phyloP scores from a whole-genome alignment of 2,888 invertebrate species.

The Toxonevra muliebris region DNA sequence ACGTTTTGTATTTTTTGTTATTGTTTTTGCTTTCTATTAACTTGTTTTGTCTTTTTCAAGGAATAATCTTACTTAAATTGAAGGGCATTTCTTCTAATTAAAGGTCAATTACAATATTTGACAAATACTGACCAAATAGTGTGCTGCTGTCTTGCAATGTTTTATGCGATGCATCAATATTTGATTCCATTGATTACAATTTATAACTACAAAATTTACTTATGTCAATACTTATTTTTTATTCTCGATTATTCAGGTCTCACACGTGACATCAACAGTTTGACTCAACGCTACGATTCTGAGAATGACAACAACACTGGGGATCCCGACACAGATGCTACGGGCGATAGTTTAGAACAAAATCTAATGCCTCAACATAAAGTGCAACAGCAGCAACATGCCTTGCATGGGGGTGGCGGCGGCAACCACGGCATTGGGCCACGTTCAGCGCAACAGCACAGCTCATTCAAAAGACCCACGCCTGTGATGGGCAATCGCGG shows the following conservation, averaged over 20 bases:
- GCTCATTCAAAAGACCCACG: constrained; percentile 69
- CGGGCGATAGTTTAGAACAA: constrained; percentile 67
- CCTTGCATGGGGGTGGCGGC: constrained; percentile 60
- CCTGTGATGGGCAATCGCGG: constrained; percentile 72
- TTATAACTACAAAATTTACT: not conserved
- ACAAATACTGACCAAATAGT: constrained; percentile 48
- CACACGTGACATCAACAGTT: constrained; percentile 61
- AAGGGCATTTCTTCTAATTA: too few species aligned
- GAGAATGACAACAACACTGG: constrained; percentile 68
- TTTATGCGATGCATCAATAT: not conserved
- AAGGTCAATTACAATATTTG: constrained; percentile 23
- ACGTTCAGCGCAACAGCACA: constrained; percentile 63
- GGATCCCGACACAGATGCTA: constrained; percentile 80
- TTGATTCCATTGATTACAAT: constrained; percentile 1
- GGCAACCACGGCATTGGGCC: constrained; percentile 51
- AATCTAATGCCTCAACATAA: constrained; percentile 40
- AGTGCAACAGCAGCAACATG: constrained; percentile 61
- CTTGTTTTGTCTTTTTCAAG: constrained; percentile 5
- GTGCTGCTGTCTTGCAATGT: not conserved
- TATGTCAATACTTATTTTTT: not conserved
- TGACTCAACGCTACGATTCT: constrained; percentile 64
- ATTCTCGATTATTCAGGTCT: constrained; percentile 51
- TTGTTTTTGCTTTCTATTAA: constrained; percentile 33
- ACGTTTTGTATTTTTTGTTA: not conserved
- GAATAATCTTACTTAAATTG: not conserved